Evolutionary conservation across 2,113 vertebrate species (phyloP).

Genomic region (Solenodon paradoxus): DNA sequence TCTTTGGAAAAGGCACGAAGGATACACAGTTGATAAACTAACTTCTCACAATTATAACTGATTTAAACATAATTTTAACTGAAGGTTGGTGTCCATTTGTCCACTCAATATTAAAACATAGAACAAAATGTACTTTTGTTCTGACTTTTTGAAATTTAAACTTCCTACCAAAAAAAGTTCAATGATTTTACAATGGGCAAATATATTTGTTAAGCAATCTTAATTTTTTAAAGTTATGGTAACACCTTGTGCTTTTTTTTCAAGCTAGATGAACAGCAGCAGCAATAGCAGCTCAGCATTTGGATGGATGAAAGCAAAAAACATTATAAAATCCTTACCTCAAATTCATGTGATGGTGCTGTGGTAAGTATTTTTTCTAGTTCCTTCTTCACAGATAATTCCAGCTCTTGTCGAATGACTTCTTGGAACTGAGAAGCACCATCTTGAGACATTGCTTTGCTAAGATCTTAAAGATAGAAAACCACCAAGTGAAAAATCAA

Average conservation of each 20-base stretch:
- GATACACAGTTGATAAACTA: background rate
- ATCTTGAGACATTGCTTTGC: constrained; percentile 86
- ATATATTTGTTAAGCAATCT: background rate
- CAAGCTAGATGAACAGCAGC: background rate
- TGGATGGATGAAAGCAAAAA: background rate
- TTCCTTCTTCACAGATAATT: constrained; percentile 93
- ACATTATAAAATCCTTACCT: constrained; percentile 81
- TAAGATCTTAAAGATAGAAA: constrained; percentile 86
- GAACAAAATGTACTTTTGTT: constrained; percentile 25
- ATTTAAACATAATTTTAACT: background rate
- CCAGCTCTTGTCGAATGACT: constrained; percentile 96
- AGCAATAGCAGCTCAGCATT: background rate
- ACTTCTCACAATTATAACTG: background rate
- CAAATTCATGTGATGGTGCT: constrained; percentile 84
- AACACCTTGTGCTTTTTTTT: constrained; percentile 12
- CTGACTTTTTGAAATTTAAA: constrained; percentile 37
- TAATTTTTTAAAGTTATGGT: background rate
- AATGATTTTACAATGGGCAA: background rate
- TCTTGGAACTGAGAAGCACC: constrained; percentile 95
- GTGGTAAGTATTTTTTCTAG: constrained; percentile 92
- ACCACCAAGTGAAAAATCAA: constrained; percentile 3
- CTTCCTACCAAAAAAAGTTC: background rate
- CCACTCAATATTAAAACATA: constrained; percentile 26
- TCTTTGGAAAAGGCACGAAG: background rate
- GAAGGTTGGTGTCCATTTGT: background rate